These are phyloP conservation scores for Chunga burmeisteri DNA, from an alignment of 2,113 vertebrate species.

Conservation along the genomic window DNA sequence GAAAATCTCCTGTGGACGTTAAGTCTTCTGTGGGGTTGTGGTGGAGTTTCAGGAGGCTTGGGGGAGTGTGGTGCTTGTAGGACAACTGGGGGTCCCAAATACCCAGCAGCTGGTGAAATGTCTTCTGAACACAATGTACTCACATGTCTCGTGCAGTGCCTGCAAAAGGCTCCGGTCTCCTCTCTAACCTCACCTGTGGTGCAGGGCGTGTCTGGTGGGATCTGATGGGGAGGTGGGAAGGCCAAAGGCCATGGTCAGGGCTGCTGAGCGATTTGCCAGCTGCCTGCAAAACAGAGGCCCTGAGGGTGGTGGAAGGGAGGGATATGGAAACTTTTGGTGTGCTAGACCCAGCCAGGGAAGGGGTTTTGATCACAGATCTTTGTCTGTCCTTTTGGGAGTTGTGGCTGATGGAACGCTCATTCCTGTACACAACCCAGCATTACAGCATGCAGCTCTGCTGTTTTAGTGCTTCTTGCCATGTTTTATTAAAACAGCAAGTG, in stretches of 20 bases:
- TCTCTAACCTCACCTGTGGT: rapidly evolving
- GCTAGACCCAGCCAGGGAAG: background rate
- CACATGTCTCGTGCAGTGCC: rapidly evolving
- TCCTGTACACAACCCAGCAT: background rate
- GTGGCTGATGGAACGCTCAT: background rate
- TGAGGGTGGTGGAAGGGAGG: no score
- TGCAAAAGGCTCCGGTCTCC: background rate
- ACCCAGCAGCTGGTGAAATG: rapidly evolving
- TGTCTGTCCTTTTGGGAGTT: background rate
- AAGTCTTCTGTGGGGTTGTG: rapidly evolving
- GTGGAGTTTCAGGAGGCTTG: background rate
- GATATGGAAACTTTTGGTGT: rapidly evolving
- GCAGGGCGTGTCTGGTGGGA: background rate
- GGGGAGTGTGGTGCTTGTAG: rapidly evolving
- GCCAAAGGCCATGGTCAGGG: background rate
- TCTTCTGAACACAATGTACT: background rate
- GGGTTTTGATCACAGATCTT: background rate
- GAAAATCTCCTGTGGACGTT: background rate
- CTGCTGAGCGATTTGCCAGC: background rate
- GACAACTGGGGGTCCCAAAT: background rate
- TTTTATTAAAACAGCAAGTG: background rate
- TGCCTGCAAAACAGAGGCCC: background rate
- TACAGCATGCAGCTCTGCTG: background rate
- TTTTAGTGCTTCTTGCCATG: background rate
- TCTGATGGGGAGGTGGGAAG: background rate